These are phyloP conservation scores for Drosophila affinis DNA, from an alignment of 2,888 invertebrate genomes.

Conservation along the genomic window DNA sequence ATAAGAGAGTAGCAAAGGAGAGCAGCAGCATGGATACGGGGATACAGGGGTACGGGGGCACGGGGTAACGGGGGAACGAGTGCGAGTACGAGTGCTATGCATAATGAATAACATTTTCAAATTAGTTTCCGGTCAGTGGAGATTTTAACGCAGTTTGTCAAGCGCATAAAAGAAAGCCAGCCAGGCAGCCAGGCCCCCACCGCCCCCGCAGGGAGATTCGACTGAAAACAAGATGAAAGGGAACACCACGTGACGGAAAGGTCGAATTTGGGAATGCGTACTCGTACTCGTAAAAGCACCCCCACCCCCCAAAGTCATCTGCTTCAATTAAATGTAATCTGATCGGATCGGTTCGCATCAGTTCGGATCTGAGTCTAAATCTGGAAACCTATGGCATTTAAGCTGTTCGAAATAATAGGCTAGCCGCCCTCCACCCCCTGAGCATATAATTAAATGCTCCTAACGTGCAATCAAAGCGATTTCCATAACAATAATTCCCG, in stretches of 20 bases:
- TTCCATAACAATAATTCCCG: conserved; percentile 41
- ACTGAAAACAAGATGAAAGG: conserved; percentile 18
- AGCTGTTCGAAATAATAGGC: conserved; percentile 1
- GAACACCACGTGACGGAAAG: not conserved
- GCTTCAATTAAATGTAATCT: conserved; percentile 10
- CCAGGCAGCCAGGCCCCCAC: too few species aligned
- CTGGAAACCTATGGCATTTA: conserved; percentile 12
- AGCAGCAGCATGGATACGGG: not conserved
- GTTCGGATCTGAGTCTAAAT: not conserved
- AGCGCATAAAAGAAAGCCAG: conserved; percentile 50
- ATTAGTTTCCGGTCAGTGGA: conserved; percentile 79
- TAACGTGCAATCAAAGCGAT: conserved; percentile 65
- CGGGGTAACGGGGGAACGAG: not conserved
- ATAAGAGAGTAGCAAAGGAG: not conserved
- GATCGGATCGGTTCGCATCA: not conserved
- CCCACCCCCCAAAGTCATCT: not conserved
- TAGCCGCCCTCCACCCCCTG: not conserved
- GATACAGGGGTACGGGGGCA: too few species aligned
- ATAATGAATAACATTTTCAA: conserved; percentile 78
- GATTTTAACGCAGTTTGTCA: conserved; percentile 69
- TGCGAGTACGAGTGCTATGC: conserved; percentile 57
- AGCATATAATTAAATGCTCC: conserved; percentile 40
- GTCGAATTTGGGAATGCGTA: conserved; percentile 2
- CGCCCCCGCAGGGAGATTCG: conserved; percentile 4
- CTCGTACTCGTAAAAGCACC: not conserved